These are phyloP conservation scores for Limosa lapponica DNA, from an alignment of 2,797 vertebrate genomes.

Conservation along the genomic window DNA sequence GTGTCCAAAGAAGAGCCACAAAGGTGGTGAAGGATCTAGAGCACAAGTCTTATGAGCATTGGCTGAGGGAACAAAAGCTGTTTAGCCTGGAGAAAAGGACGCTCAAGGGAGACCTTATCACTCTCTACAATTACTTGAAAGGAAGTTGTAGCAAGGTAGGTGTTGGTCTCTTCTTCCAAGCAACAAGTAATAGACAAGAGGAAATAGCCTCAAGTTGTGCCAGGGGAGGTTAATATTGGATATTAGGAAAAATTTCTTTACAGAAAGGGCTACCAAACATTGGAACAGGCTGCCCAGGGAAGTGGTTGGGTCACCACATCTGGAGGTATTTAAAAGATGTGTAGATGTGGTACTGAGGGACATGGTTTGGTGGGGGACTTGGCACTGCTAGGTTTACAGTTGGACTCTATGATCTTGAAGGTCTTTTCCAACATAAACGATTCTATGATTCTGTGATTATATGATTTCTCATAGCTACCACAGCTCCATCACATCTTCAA, in stretches of 20 bases:
- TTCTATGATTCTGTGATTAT: neutral
- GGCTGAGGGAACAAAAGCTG: too few relatives aligned
- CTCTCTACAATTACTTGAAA: neutral
- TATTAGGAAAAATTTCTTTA: neutral
- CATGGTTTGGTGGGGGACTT: neutral
- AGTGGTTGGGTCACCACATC: too few relatives aligned
- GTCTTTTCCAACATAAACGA: neutral
- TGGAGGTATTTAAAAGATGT: neutral
- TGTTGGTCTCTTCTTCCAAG: neutral
- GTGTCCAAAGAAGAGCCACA: neutral
- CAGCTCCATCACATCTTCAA: neutral
- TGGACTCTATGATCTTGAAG: neutral
- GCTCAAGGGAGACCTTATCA: neutral
- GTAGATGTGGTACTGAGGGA: neutral
- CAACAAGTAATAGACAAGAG: neutral
- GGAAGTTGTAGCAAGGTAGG: neutral
- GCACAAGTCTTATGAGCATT: neutral
- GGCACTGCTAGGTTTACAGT: neutral
- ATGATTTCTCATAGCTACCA: neutral
- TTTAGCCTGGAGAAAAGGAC: neutral
- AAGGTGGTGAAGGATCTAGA: neutral
- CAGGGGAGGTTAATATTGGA: neutral
- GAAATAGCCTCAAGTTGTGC: neutral
- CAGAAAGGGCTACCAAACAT: neutral
- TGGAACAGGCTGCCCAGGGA: neutral